phyloP scores from a whole-genome alignment of 2,797 vertebrate genomes.

The Loriculus beryllinus region DNA sequence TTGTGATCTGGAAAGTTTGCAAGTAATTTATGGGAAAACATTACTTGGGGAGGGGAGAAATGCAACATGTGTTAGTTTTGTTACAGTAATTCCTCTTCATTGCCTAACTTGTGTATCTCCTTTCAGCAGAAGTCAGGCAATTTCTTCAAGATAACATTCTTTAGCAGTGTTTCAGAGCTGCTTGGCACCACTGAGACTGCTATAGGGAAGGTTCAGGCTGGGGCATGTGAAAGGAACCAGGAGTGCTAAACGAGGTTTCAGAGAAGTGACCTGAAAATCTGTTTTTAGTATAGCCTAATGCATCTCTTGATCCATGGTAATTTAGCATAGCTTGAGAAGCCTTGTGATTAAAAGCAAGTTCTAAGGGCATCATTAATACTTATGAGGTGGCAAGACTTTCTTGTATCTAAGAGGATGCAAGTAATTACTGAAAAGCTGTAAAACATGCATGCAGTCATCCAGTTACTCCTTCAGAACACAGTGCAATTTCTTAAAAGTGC shows the following conservation, averaged over 20 bases:
- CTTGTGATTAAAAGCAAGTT: slow-evolving; percentile 7
- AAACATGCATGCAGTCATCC: background rate
- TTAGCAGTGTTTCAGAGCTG: slow-evolving; percentile 7
- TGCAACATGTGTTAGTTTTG: background rate
- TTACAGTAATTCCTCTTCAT: background rate
- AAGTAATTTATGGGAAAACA: background rate
- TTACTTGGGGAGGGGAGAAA: background rate
- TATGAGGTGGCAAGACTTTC: background rate
- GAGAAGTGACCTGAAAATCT: slow-evolving; percentile 40
- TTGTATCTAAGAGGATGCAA: background rate
- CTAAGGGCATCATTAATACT: background rate
- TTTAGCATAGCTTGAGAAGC: background rate
- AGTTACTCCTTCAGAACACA: background rate
- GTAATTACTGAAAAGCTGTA: background rate
- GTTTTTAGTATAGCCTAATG: background rate
- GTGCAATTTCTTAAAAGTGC: background rate
- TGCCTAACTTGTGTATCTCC: background rate
- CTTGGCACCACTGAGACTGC: background rate
- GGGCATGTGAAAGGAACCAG: slow-evolving; percentile 42
- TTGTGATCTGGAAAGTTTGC: background rate
- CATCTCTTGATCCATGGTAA: background rate
- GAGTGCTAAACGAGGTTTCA: background rate
- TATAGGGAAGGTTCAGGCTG: slow-evolving; percentile 12
- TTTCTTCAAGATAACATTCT: background rate
- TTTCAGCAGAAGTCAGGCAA: background rate